Evolutionary conservation across 1,140 invertebrate genomes (phyloP).

Genomic region (Cepaea nemoralis): DNA sequence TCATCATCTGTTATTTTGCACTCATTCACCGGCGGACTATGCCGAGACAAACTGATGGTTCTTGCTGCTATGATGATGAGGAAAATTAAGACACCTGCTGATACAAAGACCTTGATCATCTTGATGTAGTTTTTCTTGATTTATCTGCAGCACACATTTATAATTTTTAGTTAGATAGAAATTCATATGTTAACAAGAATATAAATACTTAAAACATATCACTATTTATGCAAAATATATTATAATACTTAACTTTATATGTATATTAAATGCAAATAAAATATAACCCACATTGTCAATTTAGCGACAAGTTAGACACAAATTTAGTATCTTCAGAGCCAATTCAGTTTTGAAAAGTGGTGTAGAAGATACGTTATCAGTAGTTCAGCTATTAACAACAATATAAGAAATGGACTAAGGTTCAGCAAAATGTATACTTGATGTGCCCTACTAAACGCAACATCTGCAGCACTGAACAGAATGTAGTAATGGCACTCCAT

Average conservation of each 20-base stretch:
- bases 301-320: too few species aligned
- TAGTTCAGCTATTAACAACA: too few species aligned
- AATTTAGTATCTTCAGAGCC: too few species aligned
- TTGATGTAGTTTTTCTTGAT: background rate
- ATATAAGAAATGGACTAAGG: too few species aligned
- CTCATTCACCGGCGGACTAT: constrained; percentile 41
- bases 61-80: constrained; percentile 49
- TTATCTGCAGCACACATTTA: background rate
- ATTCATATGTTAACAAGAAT: background rate
- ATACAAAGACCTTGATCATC: constrained; percentile 19
- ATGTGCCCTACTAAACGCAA: too few species aligned
- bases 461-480: too few species aligned
- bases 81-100: constrained; percentile 16
- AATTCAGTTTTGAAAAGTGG: too few species aligned
- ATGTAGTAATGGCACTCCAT: too few species aligned
- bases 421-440: too few species aligned
- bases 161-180: too few species aligned
- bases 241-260: background rate
- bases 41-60: constrained; percentile 52
- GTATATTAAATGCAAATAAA: background rate
- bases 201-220: background rate
- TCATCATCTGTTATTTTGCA: constrained; percentile 55
- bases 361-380: too few species aligned
- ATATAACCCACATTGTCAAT: background rate
- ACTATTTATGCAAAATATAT: background rate